Base-by-base conservation (phyloP, 1,140 invertebrate genomes). In the Penaeus indicus region DNA sequence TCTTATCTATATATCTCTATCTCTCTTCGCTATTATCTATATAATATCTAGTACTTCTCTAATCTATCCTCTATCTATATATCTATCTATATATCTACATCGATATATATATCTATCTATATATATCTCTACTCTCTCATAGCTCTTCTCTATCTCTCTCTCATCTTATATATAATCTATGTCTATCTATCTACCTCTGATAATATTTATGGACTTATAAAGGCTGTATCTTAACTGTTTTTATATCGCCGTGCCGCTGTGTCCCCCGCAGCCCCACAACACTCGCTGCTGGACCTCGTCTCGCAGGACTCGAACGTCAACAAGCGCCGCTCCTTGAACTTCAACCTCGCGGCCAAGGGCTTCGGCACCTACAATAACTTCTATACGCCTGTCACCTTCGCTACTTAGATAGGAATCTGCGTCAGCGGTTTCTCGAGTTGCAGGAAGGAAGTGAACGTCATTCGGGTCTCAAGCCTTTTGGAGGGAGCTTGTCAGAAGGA, bases 261-360 rank as follows among this genome's bases (percentile, higher is more conserved):
- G n/a, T n/a, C n/a, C 54, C 54, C 64, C 62, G 32, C 81, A 84
- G 81, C 72, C 0, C 63, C 81, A 8, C 81, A 84, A 21, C 81
- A 84, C 63, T 84, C 81, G 7, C 63, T 84, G 25, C 25, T 84
- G 32, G 62, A 32, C 4, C n/a, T 47, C 61, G 19, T 88, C 81
- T 25, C 2, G 32, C 22, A 10, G 10, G 64, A 42, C 0, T 80
- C 82, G 22, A 42, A 63, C 60, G 21, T 1, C 8, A 60, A 88
- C 38, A 88, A 88, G 69, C 86, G 86, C 64, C 81, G 82, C 27
- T 88, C 86, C 22, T 16, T 62, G 60, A 88, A 72, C 86, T 88
- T 88, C 72, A 88, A 88, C 81, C 42, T 88, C 54, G 86, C 86
- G 11, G 86, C 86, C 72, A 88, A 88, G 86, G 86, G 86, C 27